A percentile compares a stretch with the other conserved stretches of the same genome.
phyloP scores from a whole-genome alignment of 2,113 vertebrate species.

The Elephantulus edwardii region DNA sequence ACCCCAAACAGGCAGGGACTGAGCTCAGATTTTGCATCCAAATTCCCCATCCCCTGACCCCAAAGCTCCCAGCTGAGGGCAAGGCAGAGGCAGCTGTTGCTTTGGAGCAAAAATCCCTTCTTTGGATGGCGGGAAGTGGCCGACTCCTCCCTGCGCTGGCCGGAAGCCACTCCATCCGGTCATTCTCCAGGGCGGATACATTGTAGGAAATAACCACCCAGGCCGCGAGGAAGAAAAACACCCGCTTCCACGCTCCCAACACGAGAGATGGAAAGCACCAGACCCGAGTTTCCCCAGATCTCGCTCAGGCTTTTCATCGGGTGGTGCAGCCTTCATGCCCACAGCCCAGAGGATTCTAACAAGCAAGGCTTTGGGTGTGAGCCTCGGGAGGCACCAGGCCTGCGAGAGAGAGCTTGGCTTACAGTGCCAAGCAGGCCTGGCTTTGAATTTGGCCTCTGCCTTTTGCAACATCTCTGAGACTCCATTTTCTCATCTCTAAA shows the following conservation, averaged over 20 bases:
- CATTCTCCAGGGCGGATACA: constrained; percentile 71
- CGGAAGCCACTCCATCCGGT: constrained; percentile 73
- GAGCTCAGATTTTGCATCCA: not conserved
- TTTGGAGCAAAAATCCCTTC: constrained; percentile 30
- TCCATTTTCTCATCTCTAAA: constrained; percentile 25
- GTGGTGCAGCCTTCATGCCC: not conserved
- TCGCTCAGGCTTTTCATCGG: not conserved
- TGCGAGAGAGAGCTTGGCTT: not conserved
- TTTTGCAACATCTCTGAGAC: constrained; percentile 16
- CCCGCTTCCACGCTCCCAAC: constrained; percentile 55
- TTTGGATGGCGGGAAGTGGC: constrained; percentile 32
- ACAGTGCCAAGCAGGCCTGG: not conserved
- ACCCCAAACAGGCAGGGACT: not conserved
- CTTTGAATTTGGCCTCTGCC: not conserved
- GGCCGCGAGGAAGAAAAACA: constrained; percentile 69
- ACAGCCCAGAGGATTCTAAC: not conserved
- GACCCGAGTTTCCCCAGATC: not conserved
- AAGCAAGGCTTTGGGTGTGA: not conserved
- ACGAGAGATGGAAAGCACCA: constrained; percentile 8
- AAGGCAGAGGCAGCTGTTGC: not conserved
- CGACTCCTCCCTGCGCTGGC: constrained; percentile 17
- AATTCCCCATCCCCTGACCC: too few relatives aligned
- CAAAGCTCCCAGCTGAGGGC: not conserved
- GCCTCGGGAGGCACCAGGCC: not conserved
- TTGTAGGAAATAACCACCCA: constrained; percentile 61